Base-by-base conservation (phyloP, 1,140 invertebrate species). In the Eupeodes corollae region DNA sequence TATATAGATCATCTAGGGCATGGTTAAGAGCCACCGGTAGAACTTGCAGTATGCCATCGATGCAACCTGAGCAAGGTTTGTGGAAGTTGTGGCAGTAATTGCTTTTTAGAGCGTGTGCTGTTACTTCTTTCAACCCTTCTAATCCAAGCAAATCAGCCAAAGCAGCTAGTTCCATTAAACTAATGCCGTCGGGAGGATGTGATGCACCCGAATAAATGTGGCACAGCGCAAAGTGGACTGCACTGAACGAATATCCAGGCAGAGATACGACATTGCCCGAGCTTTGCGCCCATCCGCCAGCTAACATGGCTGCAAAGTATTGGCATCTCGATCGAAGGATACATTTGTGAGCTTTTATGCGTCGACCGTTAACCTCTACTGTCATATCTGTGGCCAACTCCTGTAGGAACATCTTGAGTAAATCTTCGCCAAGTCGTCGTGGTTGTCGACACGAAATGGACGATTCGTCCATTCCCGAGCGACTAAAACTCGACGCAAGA, bases 131-230 rank as follows among this genome's bases (percentile, higher is more conserved):
- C 1, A 95, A 71, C 5, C 88, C 88, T 68, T 92, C 88, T 5
- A 95, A 66, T 12, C 86, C 84, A 14, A 93, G 70, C 78, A 92
- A 85, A 69, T 93, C 90, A 5, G 88, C 84, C 41, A 93, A 64
- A 0, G 86, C 85, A 0, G 89, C 84, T 45, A 94, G 66, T 67
- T 93, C 89, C 40, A 88, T 80, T 26, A 95, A 79, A 61, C 84
- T 85, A 48, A 91, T 84, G 2, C 81, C 78, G 54, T 90, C 85
- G 2, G 86, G 86, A 1, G 87, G 86, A 53, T 86, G 82, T 38
- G 84, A 84, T 14, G 86, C 82, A 5, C 90, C 91, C 52, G 88
- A 91, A 56, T 95, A 95, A 42, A 95, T 89, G 66, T 93, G 90
- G 55, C 89, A 88, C 41, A 95, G 64, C 0, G 88, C 84, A 72